A percentile compares a stretch with the other conserved stretches of the same genome.
phyloP scores from a whole-genome alignment of 1,140 invertebrate genomes.

The Scaptomyza pallida region DNA sequence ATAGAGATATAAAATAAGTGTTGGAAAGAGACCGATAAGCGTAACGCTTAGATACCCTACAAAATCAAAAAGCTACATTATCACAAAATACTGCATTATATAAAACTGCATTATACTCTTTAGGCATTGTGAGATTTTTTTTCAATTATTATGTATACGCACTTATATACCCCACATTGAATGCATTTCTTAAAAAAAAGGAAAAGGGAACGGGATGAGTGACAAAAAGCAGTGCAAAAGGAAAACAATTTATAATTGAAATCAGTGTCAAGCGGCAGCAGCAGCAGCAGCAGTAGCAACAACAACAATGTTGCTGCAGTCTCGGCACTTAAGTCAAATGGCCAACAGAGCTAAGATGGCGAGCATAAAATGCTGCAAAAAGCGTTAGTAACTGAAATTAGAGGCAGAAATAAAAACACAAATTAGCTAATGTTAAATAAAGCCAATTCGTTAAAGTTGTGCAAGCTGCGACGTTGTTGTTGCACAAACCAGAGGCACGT shows the following conservation, averaged over 20 bases:
- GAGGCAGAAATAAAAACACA: conserved; percentile 52
- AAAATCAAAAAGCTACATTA: background rate
- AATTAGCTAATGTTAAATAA: conserved; percentile 81
- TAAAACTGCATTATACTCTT: no score
- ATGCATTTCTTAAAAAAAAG: background rate
- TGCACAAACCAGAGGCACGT: conserved; percentile 2
- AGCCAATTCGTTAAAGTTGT: conserved; percentile 64
- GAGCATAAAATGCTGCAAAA: conserved; percentile 2
- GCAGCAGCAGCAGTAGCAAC: conserved; percentile 7
- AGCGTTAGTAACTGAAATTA: conserved; percentile 47
- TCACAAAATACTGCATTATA: background rate
- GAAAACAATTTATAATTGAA: conserved; percentile 79
- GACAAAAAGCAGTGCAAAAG: conserved; percentile 22
- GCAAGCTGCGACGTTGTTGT: conserved; percentile 8
- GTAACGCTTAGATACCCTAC: background rate
- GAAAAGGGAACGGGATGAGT: conserved; percentile 14
- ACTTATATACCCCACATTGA: background rate
- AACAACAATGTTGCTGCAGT: conserved; percentile 23
- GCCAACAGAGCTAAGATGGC: conserved; percentile 35
- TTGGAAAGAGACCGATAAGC: background rate
- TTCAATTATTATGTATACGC: background rate
- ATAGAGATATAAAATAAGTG: conserved; percentile 10
- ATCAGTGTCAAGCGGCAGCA: conserved; percentile 66
- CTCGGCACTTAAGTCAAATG: conserved; percentile 60
- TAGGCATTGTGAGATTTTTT: background rate